Percentiles rank a stretch among this genome's conserved stretches.
These are phyloP conservation scores for Acanthosepion lycidas DNA, from an alignment of 2,888 invertebrate genomes.

Conservation along the genomic window DNA sequence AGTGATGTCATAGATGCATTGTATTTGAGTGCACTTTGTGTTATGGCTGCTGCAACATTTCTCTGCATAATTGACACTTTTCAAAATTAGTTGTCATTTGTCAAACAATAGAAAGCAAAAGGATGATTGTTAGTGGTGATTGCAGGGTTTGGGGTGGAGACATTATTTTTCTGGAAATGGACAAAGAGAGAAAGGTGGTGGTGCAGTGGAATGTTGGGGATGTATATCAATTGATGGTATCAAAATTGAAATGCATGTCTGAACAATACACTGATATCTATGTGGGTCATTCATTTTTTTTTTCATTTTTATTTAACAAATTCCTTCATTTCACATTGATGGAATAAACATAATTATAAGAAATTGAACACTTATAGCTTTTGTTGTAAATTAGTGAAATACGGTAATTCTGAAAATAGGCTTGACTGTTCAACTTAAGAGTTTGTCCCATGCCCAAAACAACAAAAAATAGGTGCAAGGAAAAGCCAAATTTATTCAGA, in stretches of 20 bases:
- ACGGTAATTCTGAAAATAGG: too few relatives aligned
- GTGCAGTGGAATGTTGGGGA: not conserved
- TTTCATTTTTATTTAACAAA: too few relatives aligned
- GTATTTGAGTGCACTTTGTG: not conserved
- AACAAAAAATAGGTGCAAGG: too few relatives aligned
- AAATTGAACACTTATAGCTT: too few relatives aligned
- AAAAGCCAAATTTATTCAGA: too few relatives aligned
- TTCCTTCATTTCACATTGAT: too few relatives aligned
- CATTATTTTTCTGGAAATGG: not conserved
- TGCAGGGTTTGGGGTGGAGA: not conserved
- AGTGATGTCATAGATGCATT: not conserved
- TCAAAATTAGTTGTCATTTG: constrained; percentile 33
- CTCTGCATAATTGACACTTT: constrained; percentile 33
- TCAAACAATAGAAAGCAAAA: not conserved
- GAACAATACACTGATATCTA: not conserved
- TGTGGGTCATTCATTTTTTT: not conserved
- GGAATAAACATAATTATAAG: too few relatives aligned
- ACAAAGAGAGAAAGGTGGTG: not conserved
- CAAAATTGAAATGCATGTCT: not conserved
- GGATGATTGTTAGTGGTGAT: too few relatives aligned
- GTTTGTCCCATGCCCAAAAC: too few relatives aligned
- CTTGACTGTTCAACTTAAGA: too few relatives aligned
- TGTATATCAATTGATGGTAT: not conserved
- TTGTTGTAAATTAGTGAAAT: too few relatives aligned
- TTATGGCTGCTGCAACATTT: not conserved